Base-by-base conservation (phyloP, 2,888 invertebrate genomes). In the Schrankia costaestrigalis region DNA sequence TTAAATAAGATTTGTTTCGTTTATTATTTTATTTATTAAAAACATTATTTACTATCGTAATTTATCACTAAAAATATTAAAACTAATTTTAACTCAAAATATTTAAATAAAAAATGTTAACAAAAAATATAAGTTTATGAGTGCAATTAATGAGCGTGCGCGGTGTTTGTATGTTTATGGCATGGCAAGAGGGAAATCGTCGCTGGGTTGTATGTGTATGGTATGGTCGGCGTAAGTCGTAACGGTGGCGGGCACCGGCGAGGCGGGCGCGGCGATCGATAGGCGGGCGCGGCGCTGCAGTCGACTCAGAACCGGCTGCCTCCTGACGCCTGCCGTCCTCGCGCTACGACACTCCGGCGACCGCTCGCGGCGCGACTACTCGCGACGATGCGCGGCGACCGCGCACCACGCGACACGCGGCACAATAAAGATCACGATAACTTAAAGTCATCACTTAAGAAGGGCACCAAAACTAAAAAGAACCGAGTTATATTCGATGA, bases 401-500 rank as follows among this genome's bases (percentile, higher is more conserved):
- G 81, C 75, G 78, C 78, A 70, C 71, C 79, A 56, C 83, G 82
- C 60, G 87, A 89, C 72, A 72, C 79, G 66, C 82, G 86, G 56
- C 91, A 91, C 73, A 91, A 91, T 76, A 90, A 91, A 56, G 90
- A 91, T 69, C 79, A 87, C 62, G 89, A 90, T 45, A 90, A 91
- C 70, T 89, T 93, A 58, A 93, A 92, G 67, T 93, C 93, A 17
- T 89, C 95, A 61, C 90, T 95, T 33, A 95, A 95, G 82, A 93
- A 94, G 41, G 93, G 93, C 40, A 90, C 88, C 52, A 93, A 92
- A 69, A 75, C 89, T 40, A 92, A 92, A 59, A 94, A 93, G 66
- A 91, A 95, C 74, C 91, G 95, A 35, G 96, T 96, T 12, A 92
- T 95, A 31, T 96, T 96, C 69, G 95, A 96, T 71, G 96, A 96